Evolutionary conservation across 2,888 invertebrate genomes (phyloP), one percentile per base, ranked within the genome.

Genomic region (Agelastica alni): DNA sequence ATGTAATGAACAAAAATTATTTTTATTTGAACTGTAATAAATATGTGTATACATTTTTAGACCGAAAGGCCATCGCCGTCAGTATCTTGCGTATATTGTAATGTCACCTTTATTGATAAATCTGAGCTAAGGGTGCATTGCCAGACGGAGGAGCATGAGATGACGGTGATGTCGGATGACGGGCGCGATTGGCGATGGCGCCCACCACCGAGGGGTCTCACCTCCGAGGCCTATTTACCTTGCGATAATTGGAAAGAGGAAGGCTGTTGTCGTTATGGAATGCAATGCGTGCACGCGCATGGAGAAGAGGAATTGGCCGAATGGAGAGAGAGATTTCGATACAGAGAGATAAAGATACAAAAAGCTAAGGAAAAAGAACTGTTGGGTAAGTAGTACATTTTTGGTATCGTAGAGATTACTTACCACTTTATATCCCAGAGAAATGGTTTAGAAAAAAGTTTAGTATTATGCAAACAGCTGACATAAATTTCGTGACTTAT

Each of bases 241-340:
- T 88, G 88, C 73, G 82, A 84, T 64, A 80, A 81, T 66, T 86
- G 80, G 73, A 73, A 70, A 30, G 80, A 81, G 59, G 76, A 77
- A 28, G 81, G 81, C 36, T 76, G 77, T 32, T 90, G 89, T 70
- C 80, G 85, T 16, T 85, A 85, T 66, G 88, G 88, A 12, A 81
- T 83, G 41, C 86, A 86, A 67, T 90, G 90, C 72, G 85, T 86
- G 6, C 85, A 86, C 70, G 90, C 90, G 1, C 90, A 90, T 69
- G 86, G 87, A 1, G 73, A 79, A 14, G 85, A 84, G 41, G 90
- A 90, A 72, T 74, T 89, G 5, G 79, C 81, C 16, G 89, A 89
- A 73, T 89, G 90, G 89, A 83, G 84, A 64, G 84, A 86, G 62
- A 76, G 88, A 51, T 88, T 87, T 71, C 84, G 85, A 62, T 85